Percentiles rank a stretch among this genome's conserved stretches.
Evolutionary conservation across 2,113 vertebrate genomes (phyloP).

Genomic region (Rattus rattus): DNA sequence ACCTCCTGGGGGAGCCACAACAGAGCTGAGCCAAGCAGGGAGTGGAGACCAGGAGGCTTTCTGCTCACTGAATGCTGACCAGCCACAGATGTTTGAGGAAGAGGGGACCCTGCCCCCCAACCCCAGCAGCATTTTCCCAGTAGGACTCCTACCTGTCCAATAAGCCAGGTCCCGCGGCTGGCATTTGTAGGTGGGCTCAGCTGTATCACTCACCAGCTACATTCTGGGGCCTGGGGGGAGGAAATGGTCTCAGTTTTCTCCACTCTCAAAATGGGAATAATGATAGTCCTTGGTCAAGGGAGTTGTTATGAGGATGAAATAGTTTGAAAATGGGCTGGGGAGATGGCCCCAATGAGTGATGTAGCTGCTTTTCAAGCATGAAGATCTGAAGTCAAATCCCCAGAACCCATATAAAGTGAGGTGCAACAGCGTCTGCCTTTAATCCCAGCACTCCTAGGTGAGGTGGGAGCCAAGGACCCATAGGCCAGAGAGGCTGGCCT

Average conservation of each 20-base stretch:
- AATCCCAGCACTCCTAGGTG: background rate
- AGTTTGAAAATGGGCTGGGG: background rate
- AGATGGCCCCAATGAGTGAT: background rate
- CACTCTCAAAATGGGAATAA: conserved; percentile 33
- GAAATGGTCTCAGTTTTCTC: background rate
- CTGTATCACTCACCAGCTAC: background rate
- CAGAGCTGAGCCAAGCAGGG: background rate
- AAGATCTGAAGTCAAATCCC: background rate
- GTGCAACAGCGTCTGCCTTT: background rate
- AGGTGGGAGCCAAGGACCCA: background rate
- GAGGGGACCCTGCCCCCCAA: background rate
- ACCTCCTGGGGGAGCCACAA: background rate
- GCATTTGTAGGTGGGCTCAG: background rate
- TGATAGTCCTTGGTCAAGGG: background rate
- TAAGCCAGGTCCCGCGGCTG: background rate
- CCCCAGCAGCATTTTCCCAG: background rate
- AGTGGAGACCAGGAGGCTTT: background rate
- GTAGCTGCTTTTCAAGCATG: background rate
- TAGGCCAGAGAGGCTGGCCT: background rate
- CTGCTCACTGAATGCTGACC: background rate
- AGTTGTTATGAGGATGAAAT: background rate
- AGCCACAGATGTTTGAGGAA: background rate
- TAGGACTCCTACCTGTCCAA: no score
- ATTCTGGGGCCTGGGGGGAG: background rate
- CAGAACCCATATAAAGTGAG: background rate